Evolutionary conservation across 1,140 invertebrate genomes (phyloP), one percentile per base, ranked within the genome.

Genomic region (Conus ventricosus): DNA sequence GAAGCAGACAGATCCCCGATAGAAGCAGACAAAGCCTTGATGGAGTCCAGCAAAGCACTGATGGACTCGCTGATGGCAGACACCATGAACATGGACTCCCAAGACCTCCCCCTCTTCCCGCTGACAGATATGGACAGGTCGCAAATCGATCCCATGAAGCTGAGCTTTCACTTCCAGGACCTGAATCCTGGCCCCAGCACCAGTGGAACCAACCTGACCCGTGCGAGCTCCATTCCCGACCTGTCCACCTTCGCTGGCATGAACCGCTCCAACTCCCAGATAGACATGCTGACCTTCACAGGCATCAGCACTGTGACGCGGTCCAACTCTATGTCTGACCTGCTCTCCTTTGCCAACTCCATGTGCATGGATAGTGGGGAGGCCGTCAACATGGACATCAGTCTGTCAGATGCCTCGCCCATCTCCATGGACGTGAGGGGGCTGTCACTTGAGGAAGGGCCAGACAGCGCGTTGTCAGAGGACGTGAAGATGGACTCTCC

Each of bases 181-280:
- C 17, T 80, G 75, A 39, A 53, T 39, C 85, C n/a, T n/a, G 25
- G 25, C 82, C 23, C 23, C 23, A 17, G 23, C 7, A 20, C 13
- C 67, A 23, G 17, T 20, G 82, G 82, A 8, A 23, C 27, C 11
- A 60, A 63, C 55, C 54, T 84, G 53, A 84, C 82, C 4, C 85
- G 85, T 6, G 76, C 85, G 71, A 87, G 85, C 75, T 87, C 85
- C 75, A 87, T 87, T 20, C 85, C 85, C 13, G 85, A 87, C 75
- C 75, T 87, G 63, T 87, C 53, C 53, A 87, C 85, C 4, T 87
- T 78, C 85, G 76, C 85, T n/a, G 85, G 85, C 17, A 87, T 87
- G 85, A 87, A 78, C 39, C 85, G 85, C 13, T 57, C 85, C 71
- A 87, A 57, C 54, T 87, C 85, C 17, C 85, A 87, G 85, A 57